phyloP scores from a whole-genome alignment of 2,888 invertebrate species.

The Lysandra bellargus region DNA sequence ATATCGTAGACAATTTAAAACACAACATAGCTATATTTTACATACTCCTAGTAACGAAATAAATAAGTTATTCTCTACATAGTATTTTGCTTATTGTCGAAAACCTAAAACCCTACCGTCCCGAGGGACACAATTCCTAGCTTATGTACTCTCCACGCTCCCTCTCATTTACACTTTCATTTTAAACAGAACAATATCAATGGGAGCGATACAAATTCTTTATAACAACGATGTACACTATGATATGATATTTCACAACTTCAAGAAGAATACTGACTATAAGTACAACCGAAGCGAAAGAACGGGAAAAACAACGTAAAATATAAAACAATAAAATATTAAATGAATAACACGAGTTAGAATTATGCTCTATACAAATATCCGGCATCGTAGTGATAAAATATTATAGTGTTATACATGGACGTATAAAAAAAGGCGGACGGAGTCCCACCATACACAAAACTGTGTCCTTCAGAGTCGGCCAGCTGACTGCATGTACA shows the following conservation, averaged over 20 bases:
- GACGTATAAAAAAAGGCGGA: too few relatives aligned
- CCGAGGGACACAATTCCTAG: slow-evolving; percentile 56
- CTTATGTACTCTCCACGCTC: slow-evolving; percentile 55
- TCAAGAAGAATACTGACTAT: slow-evolving; percentile 52
- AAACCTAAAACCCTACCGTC: slow-evolving; percentile 61
- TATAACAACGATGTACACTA: slow-evolving; percentile 40
- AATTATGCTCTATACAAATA: slow-evolving; percentile 14
- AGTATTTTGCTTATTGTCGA: slow-evolving; percentile 76
- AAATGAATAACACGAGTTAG: slow-evolving; percentile 42
- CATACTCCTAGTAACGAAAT: slow-evolving; percentile 76
- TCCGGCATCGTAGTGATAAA: background rate
- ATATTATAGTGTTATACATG: too few relatives aligned
- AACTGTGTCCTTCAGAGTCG: too few relatives aligned
- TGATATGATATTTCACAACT: slow-evolving; percentile 61
- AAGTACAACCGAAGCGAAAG: slow-evolving; percentile 56
- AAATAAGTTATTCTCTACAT: slow-evolving; percentile 75
- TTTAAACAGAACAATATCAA: slow-evolving; percentile 26
- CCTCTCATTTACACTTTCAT: slow-evolving; percentile 25
- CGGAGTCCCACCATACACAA: too few relatives aligned
- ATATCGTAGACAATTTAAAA: slow-evolving; percentile 74
- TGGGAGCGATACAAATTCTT: slow-evolving; percentile 23
- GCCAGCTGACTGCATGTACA: too few relatives aligned
- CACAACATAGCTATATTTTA: slow-evolving; percentile 76
- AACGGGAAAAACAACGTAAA: slow-evolving; percentile 45
- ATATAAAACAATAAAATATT: slow-evolving; percentile 43